phyloP scores from a whole-genome alignment of 2,888 invertebrate genomes.

The Hydrotaea diabolus region DNA sequence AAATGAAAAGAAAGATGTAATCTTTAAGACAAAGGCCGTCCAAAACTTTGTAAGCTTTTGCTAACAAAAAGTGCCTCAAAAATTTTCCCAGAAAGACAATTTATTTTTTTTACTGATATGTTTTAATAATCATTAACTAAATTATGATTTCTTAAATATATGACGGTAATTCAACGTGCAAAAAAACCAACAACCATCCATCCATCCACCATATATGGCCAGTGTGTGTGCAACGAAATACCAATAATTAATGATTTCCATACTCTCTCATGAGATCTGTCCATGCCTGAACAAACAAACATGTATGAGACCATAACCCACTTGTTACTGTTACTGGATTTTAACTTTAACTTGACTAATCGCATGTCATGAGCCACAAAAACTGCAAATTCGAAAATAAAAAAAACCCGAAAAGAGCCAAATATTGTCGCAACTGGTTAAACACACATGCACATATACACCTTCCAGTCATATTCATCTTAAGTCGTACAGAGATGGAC shows the following conservation, averaged over 20 bases:
- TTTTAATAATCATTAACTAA: conserved; percentile 17
- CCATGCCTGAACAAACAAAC: conserved; percentile 40
- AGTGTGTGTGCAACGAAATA: conserved; percentile 5
- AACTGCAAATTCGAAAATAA: not conserved
- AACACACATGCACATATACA: too few relatives aligned
- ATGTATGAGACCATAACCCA: conserved; percentile 62
- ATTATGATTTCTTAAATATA: conserved; percentile 7
- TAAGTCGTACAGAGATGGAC: conserved; percentile 5
- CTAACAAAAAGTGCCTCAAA: not conserved
- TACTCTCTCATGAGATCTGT: conserved; percentile 55
- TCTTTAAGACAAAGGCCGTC: too few relatives aligned
- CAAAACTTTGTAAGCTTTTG: too few relatives aligned
- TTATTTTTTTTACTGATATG: not conserved
- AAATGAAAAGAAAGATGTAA: too few relatives aligned
- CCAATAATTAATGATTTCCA: conserved; percentile 64
- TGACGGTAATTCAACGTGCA: not conserved
- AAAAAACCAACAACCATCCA: too few relatives aligned
- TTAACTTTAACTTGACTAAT: conserved; percentile 63
- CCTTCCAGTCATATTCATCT: conserved; percentile 27
- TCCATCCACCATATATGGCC: conserved; percentile 1
- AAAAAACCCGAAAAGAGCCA: conserved; percentile 13
- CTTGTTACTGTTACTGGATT: conserved; percentile 64
- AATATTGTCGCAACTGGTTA: conserved; percentile 54
- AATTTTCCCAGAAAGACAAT: not conserved
- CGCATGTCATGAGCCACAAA: conserved; percentile 52